A percentile compares a stretch with the other conserved stretches of the same genome.
These are phyloP conservation scores for Aphrophora alni DNA, from an alignment of 2,888 invertebrate species.

Conservation along the genomic window DNA sequence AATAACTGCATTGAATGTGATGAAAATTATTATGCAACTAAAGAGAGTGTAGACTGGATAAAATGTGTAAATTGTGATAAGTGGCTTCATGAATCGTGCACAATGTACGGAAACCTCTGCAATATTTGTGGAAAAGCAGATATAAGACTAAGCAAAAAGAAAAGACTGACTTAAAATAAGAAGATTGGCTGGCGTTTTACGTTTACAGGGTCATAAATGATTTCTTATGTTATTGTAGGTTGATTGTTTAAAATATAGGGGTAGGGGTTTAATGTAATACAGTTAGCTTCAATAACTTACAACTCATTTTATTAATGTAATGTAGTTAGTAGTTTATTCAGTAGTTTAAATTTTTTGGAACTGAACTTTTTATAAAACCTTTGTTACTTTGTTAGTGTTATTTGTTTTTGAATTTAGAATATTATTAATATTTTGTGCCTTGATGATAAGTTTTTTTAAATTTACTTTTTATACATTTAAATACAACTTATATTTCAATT, in stretches of 20 bases:
- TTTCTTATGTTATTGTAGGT: too few species aligned
- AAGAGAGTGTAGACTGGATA: background rate
- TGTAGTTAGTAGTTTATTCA: too few species aligned
- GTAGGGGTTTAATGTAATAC: background rate
- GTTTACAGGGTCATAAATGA: too few species aligned
- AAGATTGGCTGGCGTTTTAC: background rate
- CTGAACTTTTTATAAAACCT: too few species aligned
- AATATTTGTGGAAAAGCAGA: conserved; percentile 3
- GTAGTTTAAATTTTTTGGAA: too few species aligned
- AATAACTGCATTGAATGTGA: conserved; percentile 1
- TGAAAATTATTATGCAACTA: background rate
- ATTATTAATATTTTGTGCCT: too few species aligned
- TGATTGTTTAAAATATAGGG: too few species aligned
- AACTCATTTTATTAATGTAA: background rate
- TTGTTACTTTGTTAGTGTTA: too few species aligned
- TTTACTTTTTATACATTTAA: too few species aligned
- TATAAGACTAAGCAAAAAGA: background rate
- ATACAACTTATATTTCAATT: too few species aligned
- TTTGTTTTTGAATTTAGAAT: too few species aligned
- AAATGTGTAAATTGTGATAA: background rate
- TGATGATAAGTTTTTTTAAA: too few species aligned
- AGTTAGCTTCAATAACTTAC: background rate
- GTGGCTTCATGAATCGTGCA: background rate
- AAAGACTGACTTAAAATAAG: background rate
- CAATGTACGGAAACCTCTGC: background rate